These are phyloP conservation scores for Agrotis puta DNA, from an alignment of 2,888 invertebrate species.

Conservation along the genomic window DNA sequence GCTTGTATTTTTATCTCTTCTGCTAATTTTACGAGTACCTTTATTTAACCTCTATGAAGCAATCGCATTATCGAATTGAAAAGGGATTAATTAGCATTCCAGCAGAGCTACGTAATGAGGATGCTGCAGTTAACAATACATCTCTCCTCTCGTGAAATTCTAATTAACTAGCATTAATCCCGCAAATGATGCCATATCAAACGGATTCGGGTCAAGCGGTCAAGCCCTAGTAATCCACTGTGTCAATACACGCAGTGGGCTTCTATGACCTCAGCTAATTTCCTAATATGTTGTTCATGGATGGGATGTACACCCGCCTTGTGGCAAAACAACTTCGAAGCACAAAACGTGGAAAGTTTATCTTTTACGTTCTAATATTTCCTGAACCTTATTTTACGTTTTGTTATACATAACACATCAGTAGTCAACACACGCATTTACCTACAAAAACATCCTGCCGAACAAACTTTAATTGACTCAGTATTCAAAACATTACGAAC, in stretches of 20 bases:
- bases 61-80: neutral
- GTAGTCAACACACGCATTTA: constrained; percentile 16
- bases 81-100: neutral
- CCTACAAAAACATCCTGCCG: constrained; percentile 26
- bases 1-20: too few relatives aligned
- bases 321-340: neutral
- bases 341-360: neutral
- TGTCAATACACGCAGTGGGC: neutral
- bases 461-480: constrained; percentile 41
- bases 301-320: neutral
- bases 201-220: constrained; percentile 37
- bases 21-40: too few relatives aligned
- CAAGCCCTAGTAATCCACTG: constrained; percentile 1
- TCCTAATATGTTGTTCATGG: constrained; percentile 4
- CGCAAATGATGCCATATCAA: constrained; percentile 23
- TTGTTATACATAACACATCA: constrained; percentile 4
- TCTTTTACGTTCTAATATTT: constrained; percentile 5
- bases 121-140: constrained; percentile 2
- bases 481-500: constrained; percentile 35
- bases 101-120: too few relatives aligned
- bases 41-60: too few relatives aligned
- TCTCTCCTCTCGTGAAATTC: constrained; percentile 3
- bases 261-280: neutral
- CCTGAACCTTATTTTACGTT: neutral
- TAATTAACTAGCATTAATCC: constrained; percentile 28